A percentile compares a stretch with the other conserved stretches of the same genome.
These are phyloP conservation scores for Herpailurus yagouaroundi DNA, from an alignment of 2,113 vertebrate species.

Conservation along the genomic window DNA sequence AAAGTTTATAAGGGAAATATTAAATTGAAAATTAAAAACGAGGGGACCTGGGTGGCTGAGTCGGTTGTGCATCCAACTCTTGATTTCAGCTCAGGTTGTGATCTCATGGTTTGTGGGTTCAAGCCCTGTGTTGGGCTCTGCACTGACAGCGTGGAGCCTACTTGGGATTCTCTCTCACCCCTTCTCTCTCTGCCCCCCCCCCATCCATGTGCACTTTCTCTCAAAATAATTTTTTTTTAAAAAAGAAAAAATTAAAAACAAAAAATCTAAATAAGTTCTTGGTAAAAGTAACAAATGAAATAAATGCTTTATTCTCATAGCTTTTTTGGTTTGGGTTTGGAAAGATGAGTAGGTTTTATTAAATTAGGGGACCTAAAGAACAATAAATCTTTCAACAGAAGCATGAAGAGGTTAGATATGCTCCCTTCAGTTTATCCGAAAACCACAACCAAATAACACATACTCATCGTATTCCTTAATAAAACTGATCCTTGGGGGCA, in stretches of 20 bases:
- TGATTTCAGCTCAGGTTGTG: too few species aligned
- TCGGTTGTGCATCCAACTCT: too few species aligned
- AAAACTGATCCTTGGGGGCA: background rate
- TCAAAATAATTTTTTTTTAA: too few species aligned
- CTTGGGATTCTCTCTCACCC: too few species aligned
- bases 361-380: background rate
- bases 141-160: too few species aligned
- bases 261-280: background rate
- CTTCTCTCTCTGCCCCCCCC: too few species aligned
- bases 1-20: background rate
- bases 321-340: background rate
- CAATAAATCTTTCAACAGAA: background rate
- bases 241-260: background rate
- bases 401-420: background rate
- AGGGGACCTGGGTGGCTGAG: too few species aligned
- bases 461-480: background rate
- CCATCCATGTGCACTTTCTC: too few species aligned
- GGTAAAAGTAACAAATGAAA: slow-evolving; percentile 9
- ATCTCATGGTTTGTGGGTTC: too few species aligned
- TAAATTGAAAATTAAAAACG: background rate
- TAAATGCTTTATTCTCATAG: background rate
- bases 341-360: background rate
- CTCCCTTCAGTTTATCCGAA: background rate
- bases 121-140: too few species aligned
- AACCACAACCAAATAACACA: background rate